These are phyloP conservation scores for Barypeithes pellucidus DNA, from an alignment of 2,888 invertebrate genomes.

Conservation along the genomic window DNA sequence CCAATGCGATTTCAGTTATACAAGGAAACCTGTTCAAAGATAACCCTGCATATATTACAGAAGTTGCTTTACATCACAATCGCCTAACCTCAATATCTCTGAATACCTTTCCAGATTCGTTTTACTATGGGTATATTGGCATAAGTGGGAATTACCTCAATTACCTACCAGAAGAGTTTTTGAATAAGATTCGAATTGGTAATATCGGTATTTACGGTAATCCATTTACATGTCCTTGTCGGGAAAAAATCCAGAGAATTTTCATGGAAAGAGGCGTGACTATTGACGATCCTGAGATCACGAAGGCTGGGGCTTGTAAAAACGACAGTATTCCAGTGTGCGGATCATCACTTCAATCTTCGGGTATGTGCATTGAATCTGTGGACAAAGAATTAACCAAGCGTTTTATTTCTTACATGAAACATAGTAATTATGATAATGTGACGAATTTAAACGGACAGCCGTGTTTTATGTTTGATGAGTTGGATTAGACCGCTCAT, in stretches of 20 bases:
- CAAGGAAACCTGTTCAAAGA: not conserved
- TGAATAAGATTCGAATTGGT: not conserved
- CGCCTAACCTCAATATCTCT: not conserved
- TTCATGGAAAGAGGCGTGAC: not conserved
- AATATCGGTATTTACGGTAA: not conserved
- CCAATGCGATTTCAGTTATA: not conserved
- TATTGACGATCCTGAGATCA: not conserved
- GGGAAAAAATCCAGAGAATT: not conserved
- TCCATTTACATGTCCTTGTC: not conserved
- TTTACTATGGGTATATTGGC: not conserved
- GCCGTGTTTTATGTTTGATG: not conserved
- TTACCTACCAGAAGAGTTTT: slow-evolving; percentile 6
- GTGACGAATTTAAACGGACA: not conserved
- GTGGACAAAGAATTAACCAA: not conserved
- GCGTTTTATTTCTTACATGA: not conserved
- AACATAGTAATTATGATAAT: not conserved
- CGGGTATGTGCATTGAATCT: not conserved
- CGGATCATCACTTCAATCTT: not conserved
- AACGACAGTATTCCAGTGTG: not conserved
- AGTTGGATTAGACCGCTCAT: not conserved
- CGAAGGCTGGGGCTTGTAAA: not conserved
- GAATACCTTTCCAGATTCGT: not conserved
- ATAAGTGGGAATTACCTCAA: slow-evolving; percentile 9
- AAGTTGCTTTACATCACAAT: not conserved
- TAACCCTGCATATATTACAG: not conserved